Percentiles rank a stretch among this genome's conserved stretches.
Conservation (phyloP, 2,797 vertebrate species). For the Mustela erminea region DNA sequence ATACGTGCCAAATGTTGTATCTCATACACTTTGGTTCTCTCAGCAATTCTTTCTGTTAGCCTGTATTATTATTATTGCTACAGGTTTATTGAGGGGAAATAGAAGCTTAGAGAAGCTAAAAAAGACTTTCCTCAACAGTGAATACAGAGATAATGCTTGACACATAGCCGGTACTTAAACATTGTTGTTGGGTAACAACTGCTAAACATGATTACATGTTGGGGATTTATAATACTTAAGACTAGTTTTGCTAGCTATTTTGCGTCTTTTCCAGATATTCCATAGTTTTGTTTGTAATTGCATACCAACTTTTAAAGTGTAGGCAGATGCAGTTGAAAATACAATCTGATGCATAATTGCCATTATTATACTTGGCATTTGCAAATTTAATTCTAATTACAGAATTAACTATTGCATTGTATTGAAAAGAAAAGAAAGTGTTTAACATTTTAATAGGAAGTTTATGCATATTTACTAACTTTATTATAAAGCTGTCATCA, state of each 20-base stretch:
- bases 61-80: not conserved
- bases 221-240: not conserved
- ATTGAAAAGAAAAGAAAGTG: conserved; percentile 59
- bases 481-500: conserved; percentile 72
- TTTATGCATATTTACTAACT: conserved; percentile 74
- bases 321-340: conserved; percentile 58
- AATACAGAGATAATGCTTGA: not conserved
- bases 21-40: not conserved
- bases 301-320: conserved; percentile 38
- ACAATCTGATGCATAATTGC: conserved; percentile 63
- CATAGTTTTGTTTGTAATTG: conserved; percentile 32
- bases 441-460: conserved; percentile 68
- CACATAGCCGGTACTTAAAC: not conserved
- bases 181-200: not conserved
- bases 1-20: not conserved
- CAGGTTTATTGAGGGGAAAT: not conserved
- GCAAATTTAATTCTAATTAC: conserved; percentile 79
- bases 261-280: not conserved
- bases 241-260: not conserved
- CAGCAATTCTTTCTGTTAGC: not conserved
- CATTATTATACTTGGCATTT: conserved; percentile 73
- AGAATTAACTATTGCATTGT: conserved; percentile 66
- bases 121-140: not conserved
- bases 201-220: not conserved
- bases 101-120: not conserved